Conservation (phyloP, 2,888 invertebrate genomes). For the Dasysyrphus albostriatus region DNA sequence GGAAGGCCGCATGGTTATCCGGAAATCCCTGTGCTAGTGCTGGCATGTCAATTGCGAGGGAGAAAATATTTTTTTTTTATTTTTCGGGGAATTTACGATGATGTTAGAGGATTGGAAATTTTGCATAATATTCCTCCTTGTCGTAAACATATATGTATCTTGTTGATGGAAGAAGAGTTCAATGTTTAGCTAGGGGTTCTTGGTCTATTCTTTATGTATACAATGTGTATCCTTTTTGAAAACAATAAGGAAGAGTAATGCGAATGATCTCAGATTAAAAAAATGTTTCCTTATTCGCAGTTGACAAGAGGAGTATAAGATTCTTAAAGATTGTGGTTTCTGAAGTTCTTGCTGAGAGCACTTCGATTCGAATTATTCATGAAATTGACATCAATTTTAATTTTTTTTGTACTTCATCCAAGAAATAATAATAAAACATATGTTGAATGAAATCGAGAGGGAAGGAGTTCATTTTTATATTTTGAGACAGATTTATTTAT, state of each 20-base stretch:
- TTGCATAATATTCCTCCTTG: slow-evolving; percentile 17
- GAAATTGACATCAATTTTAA: slow-evolving; percentile 37
- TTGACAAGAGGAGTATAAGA: slow-evolving; percentile 11
- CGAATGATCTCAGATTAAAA: slow-evolving; percentile 16
- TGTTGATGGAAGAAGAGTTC: neutral
- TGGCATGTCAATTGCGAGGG: slow-evolving; percentile 40
- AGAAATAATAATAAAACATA: neutral
- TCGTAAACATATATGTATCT: neutral
- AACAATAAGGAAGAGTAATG: slow-evolving; percentile 26
- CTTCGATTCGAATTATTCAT: slow-evolving; percentile 42
- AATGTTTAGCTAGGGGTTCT: slow-evolving; percentile 6
- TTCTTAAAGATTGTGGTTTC: slow-evolving; percentile 20
- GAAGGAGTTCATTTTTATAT: no score
- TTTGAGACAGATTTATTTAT: neutral
- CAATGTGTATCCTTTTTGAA: neutral
- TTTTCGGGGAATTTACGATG: slow-evolving; percentile 34
- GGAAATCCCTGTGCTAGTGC: slow-evolving; percentile 10
- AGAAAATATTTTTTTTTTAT: slow-evolving; percentile 9
- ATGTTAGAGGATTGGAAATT: slow-evolving; percentile 32
- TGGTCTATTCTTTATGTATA: neutral
- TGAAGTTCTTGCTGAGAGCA: slow-evolving; percentile 20
- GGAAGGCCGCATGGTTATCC: slow-evolving; percentile 45
- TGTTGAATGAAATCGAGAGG: slow-evolving; percentile 5
- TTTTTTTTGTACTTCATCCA: neutral
- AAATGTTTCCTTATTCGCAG: slow-evolving; percentile 22